These are phyloP conservation scores for Byasa hedistus DNA, from an alignment of 2,888 invertebrate genomes.

Conservation along the genomic window DNA sequence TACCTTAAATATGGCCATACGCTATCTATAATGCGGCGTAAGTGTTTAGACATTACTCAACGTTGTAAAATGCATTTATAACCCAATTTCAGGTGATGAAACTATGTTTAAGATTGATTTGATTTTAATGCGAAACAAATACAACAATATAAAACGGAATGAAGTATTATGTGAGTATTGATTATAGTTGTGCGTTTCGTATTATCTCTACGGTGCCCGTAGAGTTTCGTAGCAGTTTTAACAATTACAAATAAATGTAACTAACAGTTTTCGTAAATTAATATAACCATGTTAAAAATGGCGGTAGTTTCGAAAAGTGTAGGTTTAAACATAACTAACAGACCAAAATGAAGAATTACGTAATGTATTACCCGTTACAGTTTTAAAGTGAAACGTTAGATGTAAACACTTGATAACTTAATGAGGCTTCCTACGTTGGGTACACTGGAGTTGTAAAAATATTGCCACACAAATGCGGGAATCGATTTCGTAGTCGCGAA, in stretches of 20 bases:
- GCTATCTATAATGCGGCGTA: constrained; percentile 22
- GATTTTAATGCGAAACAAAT: no score
- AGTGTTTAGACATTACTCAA: constrained; percentile 26
- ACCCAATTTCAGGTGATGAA: constrained; percentile 13
- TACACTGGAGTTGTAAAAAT: constrained; percentile 30
- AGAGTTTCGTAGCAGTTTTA: constrained; percentile 47
- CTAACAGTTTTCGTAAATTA: background rate
- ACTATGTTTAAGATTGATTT: no score
- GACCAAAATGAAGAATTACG: background rate
- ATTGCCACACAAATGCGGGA: constrained; percentile 62
- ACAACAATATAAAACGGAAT: no score
- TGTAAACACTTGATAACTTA: constrained; percentile 8
- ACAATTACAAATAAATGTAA: constrained; percentile 5
- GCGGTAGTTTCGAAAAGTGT: constrained; percentile 25
- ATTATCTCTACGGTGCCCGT: constrained; percentile 44
- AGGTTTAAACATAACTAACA: constrained; percentile 14
- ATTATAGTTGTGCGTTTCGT: background rate
- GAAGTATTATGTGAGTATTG: background rate
- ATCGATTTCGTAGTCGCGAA: constrained; percentile 46
- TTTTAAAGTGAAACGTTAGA: constrained; percentile 4
- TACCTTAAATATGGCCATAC: background rate
- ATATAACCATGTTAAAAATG: constrained; percentile 12
- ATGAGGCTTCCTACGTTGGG: background rate
- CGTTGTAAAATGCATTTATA: constrained; percentile 26
- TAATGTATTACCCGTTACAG: background rate